Percentiles rank a stretch among this genome's conserved stretches.
These are phyloP conservation scores for Ephydatia muelleri DNA, from an alignment of 37 sponge, comb jelly and placozoan genomes.

Conservation along the genomic window DNA sequence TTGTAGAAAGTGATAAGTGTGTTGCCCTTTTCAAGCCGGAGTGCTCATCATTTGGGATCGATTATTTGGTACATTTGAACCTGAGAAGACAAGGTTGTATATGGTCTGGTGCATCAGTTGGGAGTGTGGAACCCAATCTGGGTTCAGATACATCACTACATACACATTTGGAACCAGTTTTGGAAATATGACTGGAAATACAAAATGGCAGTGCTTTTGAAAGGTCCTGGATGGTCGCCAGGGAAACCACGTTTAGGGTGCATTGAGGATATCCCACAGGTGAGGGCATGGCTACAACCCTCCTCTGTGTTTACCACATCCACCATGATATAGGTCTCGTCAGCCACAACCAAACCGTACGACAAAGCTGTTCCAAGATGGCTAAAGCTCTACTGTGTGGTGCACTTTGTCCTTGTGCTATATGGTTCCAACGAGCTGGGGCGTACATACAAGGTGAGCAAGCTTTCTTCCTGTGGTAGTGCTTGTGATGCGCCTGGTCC, in stretches of 20 bases:
- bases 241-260: constrained; percentile 82
- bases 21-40: constrained; percentile 45
- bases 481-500: background rate
- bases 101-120: constrained; percentile 85
- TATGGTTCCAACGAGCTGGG: constrained; percentile 32
- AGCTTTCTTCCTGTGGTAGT: too few species aligned
- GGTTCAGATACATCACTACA: constrained; percentile 57
- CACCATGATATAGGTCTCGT: constrained; percentile 27
- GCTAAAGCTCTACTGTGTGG: constrained; percentile 56
- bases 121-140: constrained; percentile 81
- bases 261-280: constrained; percentile 32
- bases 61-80: constrained; percentile 93
- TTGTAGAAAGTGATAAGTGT: background rate
- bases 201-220: constrained; percentile 75
- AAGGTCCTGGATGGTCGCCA: constrained; percentile 92
- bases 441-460: constrained; percentile 12
- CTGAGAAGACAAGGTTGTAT: constrained; percentile 80
- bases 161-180: constrained; percentile 55
- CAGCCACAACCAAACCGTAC: constrained; percentile 36
- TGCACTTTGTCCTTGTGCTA: constrained; percentile 64
- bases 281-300: background rate
- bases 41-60: constrained; percentile 93
- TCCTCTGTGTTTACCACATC: background rate
- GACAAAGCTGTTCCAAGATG: constrained; percentile 46
- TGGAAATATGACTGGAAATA: constrained; percentile 52